phyloP scores from a whole-genome alignment of 2,113 vertebrate genomes.

The Fregata magnificens region DNA sequence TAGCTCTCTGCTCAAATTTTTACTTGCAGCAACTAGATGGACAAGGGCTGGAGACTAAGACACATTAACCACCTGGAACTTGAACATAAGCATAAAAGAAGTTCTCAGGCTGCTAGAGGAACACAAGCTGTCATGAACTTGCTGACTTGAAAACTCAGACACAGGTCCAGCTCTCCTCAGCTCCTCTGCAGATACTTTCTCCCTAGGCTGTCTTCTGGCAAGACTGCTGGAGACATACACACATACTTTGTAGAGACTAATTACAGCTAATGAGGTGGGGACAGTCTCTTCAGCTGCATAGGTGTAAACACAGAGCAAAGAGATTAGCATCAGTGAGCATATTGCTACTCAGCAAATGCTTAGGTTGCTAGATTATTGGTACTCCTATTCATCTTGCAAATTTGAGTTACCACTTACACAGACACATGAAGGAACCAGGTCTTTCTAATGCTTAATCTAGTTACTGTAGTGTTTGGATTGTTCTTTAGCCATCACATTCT shows the following conservation, averaged over 20 bases:
- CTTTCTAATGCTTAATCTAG: background rate
- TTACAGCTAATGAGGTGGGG: background rate
- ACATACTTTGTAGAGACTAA: background rate
- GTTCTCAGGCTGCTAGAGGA: background rate
- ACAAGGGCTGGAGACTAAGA: background rate
- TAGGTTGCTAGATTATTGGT: too few relatives aligned
- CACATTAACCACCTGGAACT: background rate
- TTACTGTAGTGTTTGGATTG: background rate
- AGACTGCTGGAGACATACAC: background rate
- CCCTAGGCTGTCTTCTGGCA: background rate
- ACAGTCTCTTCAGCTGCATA: background rate
- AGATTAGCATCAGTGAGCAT: rapidly evolving
- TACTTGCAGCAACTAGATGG: background rate
- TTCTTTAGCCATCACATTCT: background rate
- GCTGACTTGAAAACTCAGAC: background rate
- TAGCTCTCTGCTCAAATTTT: background rate
- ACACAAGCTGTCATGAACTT: background rate
- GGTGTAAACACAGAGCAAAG: background rate
- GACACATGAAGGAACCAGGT: background rate
- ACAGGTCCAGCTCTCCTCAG: background rate
- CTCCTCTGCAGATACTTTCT: background rate
- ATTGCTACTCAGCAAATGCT: background rate
- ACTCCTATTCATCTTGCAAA: background rate
- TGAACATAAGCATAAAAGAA: background rate
- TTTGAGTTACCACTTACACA: background rate